Percentiles rank a stretch among this genome's conserved stretches.
Conservation (phyloP, 2,888 invertebrate species). For the Folsomia manolachei region DNA sequence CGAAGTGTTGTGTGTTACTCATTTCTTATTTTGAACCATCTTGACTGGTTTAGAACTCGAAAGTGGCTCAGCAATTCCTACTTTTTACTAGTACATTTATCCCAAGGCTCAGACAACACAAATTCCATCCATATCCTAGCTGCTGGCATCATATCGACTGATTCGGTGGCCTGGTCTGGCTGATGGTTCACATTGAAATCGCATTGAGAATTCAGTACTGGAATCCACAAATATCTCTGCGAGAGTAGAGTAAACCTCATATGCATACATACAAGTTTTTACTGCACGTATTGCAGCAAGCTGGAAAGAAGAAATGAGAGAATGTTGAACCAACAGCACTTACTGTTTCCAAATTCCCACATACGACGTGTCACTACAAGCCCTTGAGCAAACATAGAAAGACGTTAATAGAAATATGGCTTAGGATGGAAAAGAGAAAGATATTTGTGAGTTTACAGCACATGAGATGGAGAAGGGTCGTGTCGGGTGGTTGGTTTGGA, state of each 20-base stretch:
- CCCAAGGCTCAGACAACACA: not conserved
- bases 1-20: too few species aligned
- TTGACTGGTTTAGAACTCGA: not conserved
- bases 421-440: not conserved
- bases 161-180: not conserved
- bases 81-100: too few species aligned
- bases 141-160: too few species aligned
- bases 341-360: not conserved
- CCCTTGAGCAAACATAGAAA: not conserved
- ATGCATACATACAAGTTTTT: constrained; percentile 18
- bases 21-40: not conserved
- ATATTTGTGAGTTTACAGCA: too few species aligned
- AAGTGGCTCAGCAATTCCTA: not conserved
- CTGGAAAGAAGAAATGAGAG: too few species aligned
- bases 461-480: not conserved
- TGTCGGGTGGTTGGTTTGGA: too few species aligned
- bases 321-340: too few species aligned
- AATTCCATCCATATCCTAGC: too few species aligned
- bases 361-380: not conserved
- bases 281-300: too few species aligned
- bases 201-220: constrained; percentile 12
- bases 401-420: not conserved
- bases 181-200: not conserved
- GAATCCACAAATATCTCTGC: constrained; percentile 3
- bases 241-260: constrained; percentile 12